phyloP scores from a whole-genome alignment of 2,113 vertebrate genomes.

The Alethe castanea region DNA sequence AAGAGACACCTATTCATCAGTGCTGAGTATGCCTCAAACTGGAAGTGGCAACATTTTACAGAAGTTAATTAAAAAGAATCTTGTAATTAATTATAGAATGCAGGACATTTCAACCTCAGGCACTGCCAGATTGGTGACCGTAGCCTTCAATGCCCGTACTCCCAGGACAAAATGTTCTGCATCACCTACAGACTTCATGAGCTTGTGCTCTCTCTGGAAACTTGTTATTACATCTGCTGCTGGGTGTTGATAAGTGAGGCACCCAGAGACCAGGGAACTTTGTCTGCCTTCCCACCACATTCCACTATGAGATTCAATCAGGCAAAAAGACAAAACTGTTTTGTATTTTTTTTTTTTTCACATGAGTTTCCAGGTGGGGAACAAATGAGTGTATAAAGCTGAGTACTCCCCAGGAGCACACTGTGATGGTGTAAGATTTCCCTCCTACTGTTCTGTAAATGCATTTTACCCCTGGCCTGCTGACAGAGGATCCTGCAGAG shows the following conservation, averaged over 20 bases:
- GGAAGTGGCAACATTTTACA: not conserved
- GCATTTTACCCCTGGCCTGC: conserved; percentile 7
- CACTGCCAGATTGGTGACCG: not conserved
- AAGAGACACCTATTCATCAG: not conserved
- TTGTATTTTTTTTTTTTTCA: not conserved
- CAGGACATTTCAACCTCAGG: not conserved
- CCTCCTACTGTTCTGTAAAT: conserved; percentile 5
- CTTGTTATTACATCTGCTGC: not conserved
- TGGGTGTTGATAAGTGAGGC: not conserved
- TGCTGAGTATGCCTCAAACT: not conserved
- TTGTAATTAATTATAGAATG: not conserved
- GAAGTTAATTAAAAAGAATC: not conserved
- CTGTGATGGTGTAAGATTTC: not conserved
- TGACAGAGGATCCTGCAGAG: conserved; percentile 11
- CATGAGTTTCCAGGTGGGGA: not conserved
- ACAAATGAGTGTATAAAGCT: not conserved
- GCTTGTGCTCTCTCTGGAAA: not conserved
- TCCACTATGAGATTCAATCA: not conserved
- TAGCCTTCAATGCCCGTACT: not conserved
- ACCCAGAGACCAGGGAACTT: not conserved
- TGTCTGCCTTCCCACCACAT: not conserved
- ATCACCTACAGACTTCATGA: not conserved
- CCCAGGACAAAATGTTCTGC: not conserved
- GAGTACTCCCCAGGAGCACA: not conserved
- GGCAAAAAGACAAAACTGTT: not conserved